A percentile compares a stretch with the other conserved stretches of the same genome.
phyloP scores from a whole-genome alignment of 2,888 invertebrate genomes.

The Augochlorella aurata region DNA sequence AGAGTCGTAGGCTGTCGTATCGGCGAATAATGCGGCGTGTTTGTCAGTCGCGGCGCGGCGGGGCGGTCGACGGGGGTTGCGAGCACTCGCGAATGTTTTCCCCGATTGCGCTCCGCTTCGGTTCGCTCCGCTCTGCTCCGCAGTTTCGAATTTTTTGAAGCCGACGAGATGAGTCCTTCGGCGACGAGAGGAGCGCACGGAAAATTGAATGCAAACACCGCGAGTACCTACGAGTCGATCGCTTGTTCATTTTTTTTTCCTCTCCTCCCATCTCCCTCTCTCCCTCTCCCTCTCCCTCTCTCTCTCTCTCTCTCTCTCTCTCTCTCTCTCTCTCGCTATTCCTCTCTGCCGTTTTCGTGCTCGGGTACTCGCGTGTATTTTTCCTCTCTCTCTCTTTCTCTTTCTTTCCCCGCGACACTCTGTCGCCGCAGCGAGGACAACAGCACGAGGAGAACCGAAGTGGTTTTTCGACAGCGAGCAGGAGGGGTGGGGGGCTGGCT shows the following conservation, averaged over 20 bases:
- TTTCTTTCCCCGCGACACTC: no score
- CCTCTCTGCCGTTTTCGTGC: neutral
- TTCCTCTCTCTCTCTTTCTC: neutral
- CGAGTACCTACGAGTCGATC: conserved; percentile 35
- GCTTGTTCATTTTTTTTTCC: conserved; percentile 22
- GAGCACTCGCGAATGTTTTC: conserved; percentile 32
- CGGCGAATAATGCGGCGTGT: conserved; percentile 44
- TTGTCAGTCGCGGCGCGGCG: conserved; percentile 1
- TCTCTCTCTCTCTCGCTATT: neutral
- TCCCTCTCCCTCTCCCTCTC: neutral
- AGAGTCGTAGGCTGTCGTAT: conserved; percentile 40
- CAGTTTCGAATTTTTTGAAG: conserved; percentile 37
- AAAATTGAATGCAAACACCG: conserved; percentile 48
- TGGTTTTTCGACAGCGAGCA: conserved; percentile 33
- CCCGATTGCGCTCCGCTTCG: conserved; percentile 19
- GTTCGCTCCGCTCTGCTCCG: no score
- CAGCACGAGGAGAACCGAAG: conserved; percentile 26
- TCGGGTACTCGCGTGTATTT: neutral
- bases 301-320: no score
- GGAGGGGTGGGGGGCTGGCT: neutral
- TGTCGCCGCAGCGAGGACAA: neutral
- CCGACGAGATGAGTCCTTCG: conserved; percentile 31
- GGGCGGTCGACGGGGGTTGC: conserved; percentile 9
- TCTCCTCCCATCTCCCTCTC: neutral
- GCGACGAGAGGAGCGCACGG: conserved; percentile 26